Evolutionary conservation across 2,888 invertebrate genomes (phyloP), one percentile per base, ranked within the genome.

Genomic region (Lasioglossum marginatum): DNA sequence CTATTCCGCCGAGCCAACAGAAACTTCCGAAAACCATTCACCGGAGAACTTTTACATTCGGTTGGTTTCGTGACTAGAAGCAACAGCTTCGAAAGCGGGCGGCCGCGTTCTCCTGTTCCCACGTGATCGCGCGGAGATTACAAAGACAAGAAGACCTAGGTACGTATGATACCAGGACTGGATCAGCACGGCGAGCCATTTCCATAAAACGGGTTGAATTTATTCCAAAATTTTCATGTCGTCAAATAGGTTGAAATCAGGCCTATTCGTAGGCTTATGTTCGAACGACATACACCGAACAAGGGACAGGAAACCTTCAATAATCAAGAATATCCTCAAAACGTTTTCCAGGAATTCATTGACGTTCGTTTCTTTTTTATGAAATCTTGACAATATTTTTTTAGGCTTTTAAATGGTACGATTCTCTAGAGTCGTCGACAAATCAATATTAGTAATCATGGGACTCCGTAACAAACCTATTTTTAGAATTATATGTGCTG

Each of bases 21-120:
- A 48, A 76, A 72, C 45, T 79, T 76, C n/a, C 16, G n/a, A 43
- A 40, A 72, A 16, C 16, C 23, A 14, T 40, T 72, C 82, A 27
- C 60, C 40, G 48, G 31, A 23, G 57, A 79, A 83, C 57, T 76
- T 76, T 66, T 57, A 27, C 43, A 57, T 37, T 71, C 34, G 27
- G 23, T 23, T 19, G 40, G 72, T 85, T 85, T 68, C 85, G 85
- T 85, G 85, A 83, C 84, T 52, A 48, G 43, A 14, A 78, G 83
- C 78, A 83, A 83, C 84, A 84, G 83, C 84, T 57, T 31, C 23
- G 31, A 6, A 63, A 63, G 63, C 63, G 52, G n/a, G 27, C 52
- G 45, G 45, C 27, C 52, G 43, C 27, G 52, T 31, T 82, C 57
- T 12, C 23, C 27, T 37, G 57, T 83, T 83, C 85, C 84, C 85